Conservation (phyloP, 2,797 vertebrate species). For the Anniella stebbinsi region DNA sequence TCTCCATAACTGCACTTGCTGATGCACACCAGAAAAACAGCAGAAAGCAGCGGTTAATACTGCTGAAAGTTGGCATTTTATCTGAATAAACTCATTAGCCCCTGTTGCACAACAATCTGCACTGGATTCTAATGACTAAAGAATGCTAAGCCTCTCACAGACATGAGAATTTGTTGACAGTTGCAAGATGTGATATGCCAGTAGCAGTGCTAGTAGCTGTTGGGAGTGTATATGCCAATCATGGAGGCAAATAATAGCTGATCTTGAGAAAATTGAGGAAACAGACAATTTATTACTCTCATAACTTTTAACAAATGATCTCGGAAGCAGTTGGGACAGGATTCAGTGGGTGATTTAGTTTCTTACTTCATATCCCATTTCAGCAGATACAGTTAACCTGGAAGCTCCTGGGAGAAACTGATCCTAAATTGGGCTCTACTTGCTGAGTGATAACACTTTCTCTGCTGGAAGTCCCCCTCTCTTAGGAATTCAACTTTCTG, state of each 20-base stretch:
- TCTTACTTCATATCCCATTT: conserved; percentile 22
- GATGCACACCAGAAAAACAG: neutral
- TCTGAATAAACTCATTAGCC: neutral
- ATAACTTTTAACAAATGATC: neutral
- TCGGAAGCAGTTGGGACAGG: neutral
- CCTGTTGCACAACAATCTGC: neutral
- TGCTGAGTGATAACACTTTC: neutral
- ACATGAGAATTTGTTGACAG: neutral
- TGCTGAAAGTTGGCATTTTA: neutral
- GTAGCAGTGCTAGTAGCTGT: neutral
- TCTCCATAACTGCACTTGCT: neutral
- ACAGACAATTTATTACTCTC: neutral
- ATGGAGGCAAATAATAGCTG: neutral
- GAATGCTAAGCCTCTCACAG: too few species aligned
- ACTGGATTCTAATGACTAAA: neutral
- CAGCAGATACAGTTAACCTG: conserved; percentile 8
- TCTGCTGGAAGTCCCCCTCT: neutral
- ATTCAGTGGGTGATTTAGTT: conserved; percentile 11
- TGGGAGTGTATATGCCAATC: neutral
- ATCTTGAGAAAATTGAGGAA: neutral
- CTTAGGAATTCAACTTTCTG: conserved; percentile 7
- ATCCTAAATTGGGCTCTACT: neutral
- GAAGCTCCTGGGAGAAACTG: conserved; percentile 16
- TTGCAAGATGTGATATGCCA: neutral
- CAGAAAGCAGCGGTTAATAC: neutral